phyloP scores from a whole-genome alignment of 2,888 invertebrate genomes.

The Eupithecia subumbrata region DNA sequence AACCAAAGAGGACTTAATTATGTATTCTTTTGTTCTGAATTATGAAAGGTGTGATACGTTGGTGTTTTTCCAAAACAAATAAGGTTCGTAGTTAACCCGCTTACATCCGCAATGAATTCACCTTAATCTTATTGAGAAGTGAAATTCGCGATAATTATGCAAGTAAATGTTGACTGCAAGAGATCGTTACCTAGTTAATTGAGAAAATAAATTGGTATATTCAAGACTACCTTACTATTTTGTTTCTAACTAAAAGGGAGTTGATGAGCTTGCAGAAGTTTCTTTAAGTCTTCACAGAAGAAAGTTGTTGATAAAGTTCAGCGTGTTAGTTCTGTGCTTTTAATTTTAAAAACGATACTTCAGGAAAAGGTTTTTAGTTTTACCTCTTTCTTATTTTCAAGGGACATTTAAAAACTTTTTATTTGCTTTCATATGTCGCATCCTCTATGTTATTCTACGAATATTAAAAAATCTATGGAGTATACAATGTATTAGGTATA shows the following conservation, averaged over 20 bases:
- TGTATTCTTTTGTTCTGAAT: too few species aligned
- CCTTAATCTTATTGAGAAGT: not conserved
- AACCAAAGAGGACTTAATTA: too few species aligned
- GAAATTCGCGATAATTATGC: not conserved
- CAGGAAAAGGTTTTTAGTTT: not conserved
- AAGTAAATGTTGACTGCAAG: not conserved
- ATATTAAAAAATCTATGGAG: too few species aligned
- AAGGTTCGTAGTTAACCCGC: too few species aligned
- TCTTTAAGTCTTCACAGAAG: conserved; percentile 12
- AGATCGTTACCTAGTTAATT: not conserved
- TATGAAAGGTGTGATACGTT: too few species aligned
- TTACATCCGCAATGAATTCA: not conserved
- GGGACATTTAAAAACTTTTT: not conserved
- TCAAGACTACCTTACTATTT: not conserved
- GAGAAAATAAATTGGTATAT: not conserved
- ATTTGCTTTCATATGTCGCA: too few species aligned
- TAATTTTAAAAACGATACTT: not conserved
- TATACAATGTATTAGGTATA: too few species aligned
- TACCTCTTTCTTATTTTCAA: not conserved
- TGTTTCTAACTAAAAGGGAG: not conserved
- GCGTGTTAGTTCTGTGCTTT: not conserved
- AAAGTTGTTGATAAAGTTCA: conserved; percentile 7
- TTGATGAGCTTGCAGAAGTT: conserved; percentile 13
- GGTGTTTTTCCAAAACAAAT: too few species aligned
- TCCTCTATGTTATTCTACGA: too few species aligned